Base-by-base conservation (phyloP, 2,888 invertebrate species). In the Tromatobia lineatoria region DNA sequence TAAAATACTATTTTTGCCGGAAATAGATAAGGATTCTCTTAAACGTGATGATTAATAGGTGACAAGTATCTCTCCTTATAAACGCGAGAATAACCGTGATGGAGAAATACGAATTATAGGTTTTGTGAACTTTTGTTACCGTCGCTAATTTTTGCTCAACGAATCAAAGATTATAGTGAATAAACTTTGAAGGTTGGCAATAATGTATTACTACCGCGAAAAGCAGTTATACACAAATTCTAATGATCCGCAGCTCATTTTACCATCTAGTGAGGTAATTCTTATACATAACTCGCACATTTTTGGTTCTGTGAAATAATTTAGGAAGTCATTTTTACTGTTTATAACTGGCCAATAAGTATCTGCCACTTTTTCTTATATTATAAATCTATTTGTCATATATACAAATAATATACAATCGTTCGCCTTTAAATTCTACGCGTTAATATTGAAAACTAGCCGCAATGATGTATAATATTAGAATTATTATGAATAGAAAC, bases 331-430 rank as follows among this genome's bases (percentile, higher is more conserved):
- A 89, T 88, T 52, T 78, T 85, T 79, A 70, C 74, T 82, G 70
- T 84, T 80, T 88, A 91, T 91, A 96, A 96, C 96, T 96, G 96
- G 96, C 96, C 96, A 94, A 95, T 95, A 95, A 95, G 95, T 95
- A 95, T 95, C 95, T 94, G 95, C 95, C 95, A 95, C 95, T 84
- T 95, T 95, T 95, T 91, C 91, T 92, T 92, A 94, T 94, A 95
- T 94, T 95, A 95, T 94, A 95, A 95, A 95, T 95, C 95, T 95
- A 94, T 95, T 95, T 95, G 95, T 94, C 94, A 90, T 95, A 95
- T 95, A 94, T 95, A 95, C 95, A 95, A 95, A 95, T 95, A 95
- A 95, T 95, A 95, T 95, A 95, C 91, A 91, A 86, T 89, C 87
- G 88, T 84, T 86, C 80, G 42, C 47, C 67, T 83, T 80, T 82